phyloP scores from a whole-genome alignment of 2,113 vertebrate genomes.

The Lipotes vexillifer region DNA sequence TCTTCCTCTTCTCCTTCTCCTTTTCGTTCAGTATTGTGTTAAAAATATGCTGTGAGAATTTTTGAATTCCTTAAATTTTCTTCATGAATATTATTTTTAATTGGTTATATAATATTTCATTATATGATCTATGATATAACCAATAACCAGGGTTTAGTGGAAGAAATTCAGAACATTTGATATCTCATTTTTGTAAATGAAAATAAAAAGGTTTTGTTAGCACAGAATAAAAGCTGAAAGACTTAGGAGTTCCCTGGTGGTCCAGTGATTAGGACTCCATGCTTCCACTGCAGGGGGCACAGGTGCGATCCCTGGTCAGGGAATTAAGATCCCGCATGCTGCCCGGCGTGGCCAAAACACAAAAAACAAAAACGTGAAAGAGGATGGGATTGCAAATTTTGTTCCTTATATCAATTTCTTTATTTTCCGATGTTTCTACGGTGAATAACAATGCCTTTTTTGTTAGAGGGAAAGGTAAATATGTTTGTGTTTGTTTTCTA shows the following conservation, averaged over 20 bases:
- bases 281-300: too few species aligned
- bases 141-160: background rate
- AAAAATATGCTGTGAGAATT: background rate
- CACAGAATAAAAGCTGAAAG: background rate
- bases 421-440: background rate
- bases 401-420: background rate
- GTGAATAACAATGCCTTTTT: background rate
- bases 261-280: too few species aligned
- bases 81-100: background rate
- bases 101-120: background rate
- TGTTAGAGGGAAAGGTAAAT: background rate
- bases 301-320: too few species aligned
- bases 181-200: background rate
- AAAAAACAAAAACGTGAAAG: background rate
- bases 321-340: too few species aligned
- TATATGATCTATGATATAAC: background rate
- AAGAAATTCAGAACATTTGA: background rate
- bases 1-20: background rate
- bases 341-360: too few species aligned
- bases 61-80: background rate
- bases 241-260: background rate
- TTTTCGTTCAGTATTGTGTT: background rate
- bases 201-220: background rate
- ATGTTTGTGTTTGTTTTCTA: background rate
- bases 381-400: background rate